phyloP scores from a whole-genome alignment of 2,888 invertebrate genomes.

The Caenorhabditis becei region DNA sequence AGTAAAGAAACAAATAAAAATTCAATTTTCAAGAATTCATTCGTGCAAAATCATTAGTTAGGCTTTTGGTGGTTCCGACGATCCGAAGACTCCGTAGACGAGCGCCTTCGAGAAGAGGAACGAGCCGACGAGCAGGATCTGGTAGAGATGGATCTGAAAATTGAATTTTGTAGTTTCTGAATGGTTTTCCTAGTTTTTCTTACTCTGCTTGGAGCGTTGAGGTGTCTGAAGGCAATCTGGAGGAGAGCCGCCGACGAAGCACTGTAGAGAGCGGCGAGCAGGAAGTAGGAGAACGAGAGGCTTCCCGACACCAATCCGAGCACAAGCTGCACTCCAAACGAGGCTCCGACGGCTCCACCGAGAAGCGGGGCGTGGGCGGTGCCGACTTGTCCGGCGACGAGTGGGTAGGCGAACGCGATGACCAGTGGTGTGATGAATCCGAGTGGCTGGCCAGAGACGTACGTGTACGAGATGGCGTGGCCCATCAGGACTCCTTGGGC shows the following conservation, averaged over 20 bases:
- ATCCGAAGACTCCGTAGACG: conserved; percentile 62
- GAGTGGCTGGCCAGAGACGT: conserved; percentile 70
- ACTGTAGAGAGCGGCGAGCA: conserved; percentile 70
- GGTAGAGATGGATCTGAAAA: conserved; percentile 60
- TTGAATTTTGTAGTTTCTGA: neutral
- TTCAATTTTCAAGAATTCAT: neutral
- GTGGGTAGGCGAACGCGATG: conserved; percentile 63
- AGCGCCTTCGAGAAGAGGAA: conserved; percentile 63
- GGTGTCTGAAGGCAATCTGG: conserved; percentile 69
- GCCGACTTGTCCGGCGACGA: conserved; percentile 61
- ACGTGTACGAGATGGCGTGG: conserved; percentile 66
- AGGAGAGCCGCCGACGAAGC: conserved; percentile 65
- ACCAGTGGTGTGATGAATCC: conserved; percentile 68
- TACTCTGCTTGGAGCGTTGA: conserved; percentile 52
- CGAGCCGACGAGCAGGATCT: conserved; percentile 58
- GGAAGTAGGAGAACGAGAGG: conserved; percentile 67
- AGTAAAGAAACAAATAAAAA: neutral
- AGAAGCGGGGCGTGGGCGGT: conserved; percentile 57
- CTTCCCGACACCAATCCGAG: conserved; percentile 65
- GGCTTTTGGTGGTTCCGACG: conserved; percentile 46
- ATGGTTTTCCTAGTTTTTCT: neutral
- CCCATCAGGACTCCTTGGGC: conserved; percentile 72
- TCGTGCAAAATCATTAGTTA: neutral
- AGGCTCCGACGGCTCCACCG: conserved; percentile 68
- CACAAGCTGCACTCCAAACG: conserved; percentile 60